Conservation (phyloP, 2,113 vertebrate species). For the Sialia sialis region DNA sequence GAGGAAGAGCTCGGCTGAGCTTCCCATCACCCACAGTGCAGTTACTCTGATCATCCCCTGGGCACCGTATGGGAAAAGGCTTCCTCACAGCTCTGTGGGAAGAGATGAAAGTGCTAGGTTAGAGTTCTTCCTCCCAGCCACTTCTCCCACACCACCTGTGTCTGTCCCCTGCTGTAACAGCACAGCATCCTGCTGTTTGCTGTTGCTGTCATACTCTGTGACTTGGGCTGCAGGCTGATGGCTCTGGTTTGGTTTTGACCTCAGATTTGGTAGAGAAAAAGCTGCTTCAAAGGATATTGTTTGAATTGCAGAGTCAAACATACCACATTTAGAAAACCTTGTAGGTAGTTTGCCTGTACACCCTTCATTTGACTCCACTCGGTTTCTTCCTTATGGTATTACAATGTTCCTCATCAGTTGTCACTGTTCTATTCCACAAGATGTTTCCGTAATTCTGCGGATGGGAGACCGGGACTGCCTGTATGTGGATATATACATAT, state of each 20-base stretch:
- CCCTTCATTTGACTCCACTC: background rate
- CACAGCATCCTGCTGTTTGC: background rate
- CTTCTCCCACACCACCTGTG: background rate
- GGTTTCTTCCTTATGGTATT: background rate
- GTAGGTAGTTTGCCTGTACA: background rate
- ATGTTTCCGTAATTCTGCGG: background rate
- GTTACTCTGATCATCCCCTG: background rate
- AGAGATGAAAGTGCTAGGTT: background rate
- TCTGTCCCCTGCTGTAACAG: background rate
- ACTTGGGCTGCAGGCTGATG: background rate
- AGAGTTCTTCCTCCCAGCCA: background rate
- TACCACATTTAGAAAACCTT: background rate
- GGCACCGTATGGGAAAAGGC: background rate
- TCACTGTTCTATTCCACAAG: background rate
- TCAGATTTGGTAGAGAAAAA: background rate
- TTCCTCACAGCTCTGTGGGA: background rate
- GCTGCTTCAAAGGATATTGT: background rate
- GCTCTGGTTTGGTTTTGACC: fast-evolving
- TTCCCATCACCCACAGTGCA: fast-evolving
- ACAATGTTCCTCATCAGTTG: background rate
- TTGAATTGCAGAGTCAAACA: background rate
- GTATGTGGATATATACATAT: background rate
- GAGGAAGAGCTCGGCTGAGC: background rate
- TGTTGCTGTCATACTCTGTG: fast-evolving
- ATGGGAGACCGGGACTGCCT: background rate